Evolutionary conservation across 2,888 invertebrate species (phyloP).

Genomic region (Agonopterix subpropinquella): DNA sequence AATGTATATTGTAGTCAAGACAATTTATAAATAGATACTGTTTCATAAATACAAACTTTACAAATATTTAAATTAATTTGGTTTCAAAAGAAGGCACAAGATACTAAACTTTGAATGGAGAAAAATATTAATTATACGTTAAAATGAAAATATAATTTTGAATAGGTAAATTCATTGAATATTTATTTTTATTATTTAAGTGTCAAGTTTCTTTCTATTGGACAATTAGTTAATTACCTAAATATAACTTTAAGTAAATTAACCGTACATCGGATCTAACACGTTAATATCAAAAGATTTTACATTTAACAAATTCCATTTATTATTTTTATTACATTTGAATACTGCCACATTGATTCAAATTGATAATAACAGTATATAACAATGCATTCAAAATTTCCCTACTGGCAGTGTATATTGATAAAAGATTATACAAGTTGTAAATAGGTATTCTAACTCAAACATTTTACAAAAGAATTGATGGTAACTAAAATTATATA

Average conservation of each 20-base stretch:
- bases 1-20: conserved; percentile 23
- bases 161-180: too few relatives aligned
- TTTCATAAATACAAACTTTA: conserved; percentile 4
- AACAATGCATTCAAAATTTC: neutral
- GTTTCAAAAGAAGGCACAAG: conserved; percentile 51
- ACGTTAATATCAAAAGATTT: too few relatives aligned
- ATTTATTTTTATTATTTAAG: too few relatives aligned
- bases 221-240: too few relatives aligned
- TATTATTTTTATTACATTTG: neutral
- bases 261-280: too few relatives aligned
- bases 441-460: neutral
- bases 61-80: conserved; percentile 24
- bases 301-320: too few relatives aligned
- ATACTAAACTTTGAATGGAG: conserved; percentile 16
- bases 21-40: conserved; percentile 9
- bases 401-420: conserved; percentile 10
- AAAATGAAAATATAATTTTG: too few relatives aligned
- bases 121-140: too few relatives aligned
- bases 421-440: neutral
- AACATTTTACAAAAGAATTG: neutral
- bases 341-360: neutral
- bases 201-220: too few relatives aligned
- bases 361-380: too few relatives aligned
- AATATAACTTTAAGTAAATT: too few relatives aligned
- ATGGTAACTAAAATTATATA: neutral